These are phyloP conservation scores for Neria commutata DNA, from an alignment of 2,888 invertebrate genomes.

Conservation along the genomic window DNA sequence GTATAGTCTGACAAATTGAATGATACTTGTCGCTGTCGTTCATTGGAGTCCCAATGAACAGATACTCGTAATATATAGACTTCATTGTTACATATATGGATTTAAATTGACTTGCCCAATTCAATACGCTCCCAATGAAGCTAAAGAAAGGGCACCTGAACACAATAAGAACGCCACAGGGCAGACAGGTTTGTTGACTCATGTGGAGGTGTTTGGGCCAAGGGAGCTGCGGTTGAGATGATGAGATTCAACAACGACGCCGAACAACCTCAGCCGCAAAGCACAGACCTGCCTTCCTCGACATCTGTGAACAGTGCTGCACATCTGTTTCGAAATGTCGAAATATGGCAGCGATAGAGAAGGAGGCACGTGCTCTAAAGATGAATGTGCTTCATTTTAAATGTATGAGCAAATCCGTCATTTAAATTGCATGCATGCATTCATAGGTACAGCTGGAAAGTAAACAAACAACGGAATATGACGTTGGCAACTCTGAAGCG, in stretches of 20 bases:
- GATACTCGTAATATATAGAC: too few relatives aligned
- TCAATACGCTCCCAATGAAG: too few relatives aligned
- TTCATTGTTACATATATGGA: too few relatives aligned
- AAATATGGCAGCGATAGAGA: not conserved
- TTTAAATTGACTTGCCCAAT: too few relatives aligned
- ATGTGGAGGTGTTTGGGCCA: not conserved
- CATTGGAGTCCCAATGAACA: too few relatives aligned
- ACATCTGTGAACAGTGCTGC: slow-evolving; percentile 4
- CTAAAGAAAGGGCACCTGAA: not conserved
- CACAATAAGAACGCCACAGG: not conserved
- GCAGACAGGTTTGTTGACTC: slow-evolving; percentile 14
- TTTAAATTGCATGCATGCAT: slow-evolving; percentile 10
- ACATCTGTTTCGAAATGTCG: slow-evolving; percentile 8
- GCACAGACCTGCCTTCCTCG: not conserved
- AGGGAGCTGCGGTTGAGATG: not conserved
- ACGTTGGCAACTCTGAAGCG: not conserved
- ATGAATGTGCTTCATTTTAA: slow-evolving; percentile 23
- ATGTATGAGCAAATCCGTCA: slow-evolving; percentile 24
- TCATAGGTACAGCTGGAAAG: not conserved
- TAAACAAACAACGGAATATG: not conserved
- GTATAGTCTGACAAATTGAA: too few relatives aligned
- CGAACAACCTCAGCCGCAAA: not conserved
- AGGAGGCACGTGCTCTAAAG: slow-evolving; percentile 2
- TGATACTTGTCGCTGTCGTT: too few relatives aligned
- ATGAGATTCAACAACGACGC: not conserved